These are phyloP conservation scores for Naja naja DNA, from an alignment of 2,113 vertebrate species.

Conservation along the genomic window DNA sequence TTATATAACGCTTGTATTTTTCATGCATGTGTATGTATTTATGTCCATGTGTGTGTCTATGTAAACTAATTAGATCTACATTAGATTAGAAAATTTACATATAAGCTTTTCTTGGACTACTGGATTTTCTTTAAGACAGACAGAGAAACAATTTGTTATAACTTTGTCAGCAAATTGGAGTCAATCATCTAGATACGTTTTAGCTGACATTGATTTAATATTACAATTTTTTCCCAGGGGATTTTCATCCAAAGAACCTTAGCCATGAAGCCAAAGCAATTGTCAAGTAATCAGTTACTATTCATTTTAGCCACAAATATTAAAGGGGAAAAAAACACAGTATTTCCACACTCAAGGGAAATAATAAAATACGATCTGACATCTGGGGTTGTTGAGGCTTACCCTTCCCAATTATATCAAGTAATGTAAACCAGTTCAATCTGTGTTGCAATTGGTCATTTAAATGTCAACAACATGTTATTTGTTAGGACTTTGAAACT, in stretches of 20 bases:
- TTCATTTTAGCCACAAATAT: conserved; percentile 48
- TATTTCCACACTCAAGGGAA: conserved; percentile 43
- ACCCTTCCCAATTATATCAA: not conserved
- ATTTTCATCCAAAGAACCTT: conserved; percentile 30
- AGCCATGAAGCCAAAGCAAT: conserved; percentile 12
- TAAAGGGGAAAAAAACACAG: not conserved
- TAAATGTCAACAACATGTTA: not conserved
- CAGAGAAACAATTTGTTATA: not conserved
- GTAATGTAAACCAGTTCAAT: not conserved
- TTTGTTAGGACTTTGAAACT: not conserved
- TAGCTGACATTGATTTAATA: conserved; percentile 8
- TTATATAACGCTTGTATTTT: not conserved
- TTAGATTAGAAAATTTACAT: not conserved
- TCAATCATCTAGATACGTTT: not conserved
- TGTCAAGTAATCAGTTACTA: conserved; percentile 42
- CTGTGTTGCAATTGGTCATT: not conserved
- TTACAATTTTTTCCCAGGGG: conserved; percentile 5
- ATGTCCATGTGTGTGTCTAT: not conserved
- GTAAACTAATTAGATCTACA: not conserved
- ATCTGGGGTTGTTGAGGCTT: conserved; percentile 26
- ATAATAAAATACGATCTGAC: conserved; percentile 46
- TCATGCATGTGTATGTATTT: not conserved
- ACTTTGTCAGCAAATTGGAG: not conserved
- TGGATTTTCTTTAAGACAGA: not conserved
- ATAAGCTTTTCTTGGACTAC: not conserved